Evolutionary conservation across 2,888 invertebrate species (phyloP), one percentile per base, ranked within the genome.

Genomic region (Endotricha flammealis): DNA sequence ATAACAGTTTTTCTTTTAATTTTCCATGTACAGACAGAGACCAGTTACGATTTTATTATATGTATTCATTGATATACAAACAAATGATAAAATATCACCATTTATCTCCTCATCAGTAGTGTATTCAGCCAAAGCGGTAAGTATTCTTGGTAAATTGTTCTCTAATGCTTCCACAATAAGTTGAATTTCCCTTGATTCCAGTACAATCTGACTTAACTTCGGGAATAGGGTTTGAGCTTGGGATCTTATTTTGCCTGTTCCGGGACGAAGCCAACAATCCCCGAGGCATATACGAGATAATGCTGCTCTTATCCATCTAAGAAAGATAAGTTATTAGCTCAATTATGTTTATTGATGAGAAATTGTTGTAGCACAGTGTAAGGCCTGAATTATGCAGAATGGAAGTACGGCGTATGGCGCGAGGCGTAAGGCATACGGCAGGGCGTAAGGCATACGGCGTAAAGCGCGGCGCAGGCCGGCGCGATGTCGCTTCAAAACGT

Each of bases 241-340:
- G 0, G 70, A 71, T 1, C 87, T 55, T 29, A 87, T 87, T 47
- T 82, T 86, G 23, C 87, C 86, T 0, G 77, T 71, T 0, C 87
- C 86, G 0, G 87, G 86, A 0, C 86, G 70, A 0, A 87, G 64
- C 87, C 87, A 87, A 44, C 72, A 67, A 0, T 81, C 77, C 1
- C 87, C 87, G 0, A 87, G 72, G 38, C 82, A 87, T 3, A 87
- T 72, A 0, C 87, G 75, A 0, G 78, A 66, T 0, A 87, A 53
- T 0, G 81, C 79, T 20, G 87, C 85, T n/a, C 87, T 65, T 10
- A 83, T 76, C 87, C 87, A 87, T 73, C 87, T 87, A 37, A 0
- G 6, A 54, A 40, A 35, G 31, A 11, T 2, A 17, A 11, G 0
- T 10, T n/a, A 11, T 11, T 16, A 14, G 14, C 1, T 4, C 2